phyloP scores from a whole-genome alignment of 2,113 vertebrate genomes.

The Pipa parva region DNA sequence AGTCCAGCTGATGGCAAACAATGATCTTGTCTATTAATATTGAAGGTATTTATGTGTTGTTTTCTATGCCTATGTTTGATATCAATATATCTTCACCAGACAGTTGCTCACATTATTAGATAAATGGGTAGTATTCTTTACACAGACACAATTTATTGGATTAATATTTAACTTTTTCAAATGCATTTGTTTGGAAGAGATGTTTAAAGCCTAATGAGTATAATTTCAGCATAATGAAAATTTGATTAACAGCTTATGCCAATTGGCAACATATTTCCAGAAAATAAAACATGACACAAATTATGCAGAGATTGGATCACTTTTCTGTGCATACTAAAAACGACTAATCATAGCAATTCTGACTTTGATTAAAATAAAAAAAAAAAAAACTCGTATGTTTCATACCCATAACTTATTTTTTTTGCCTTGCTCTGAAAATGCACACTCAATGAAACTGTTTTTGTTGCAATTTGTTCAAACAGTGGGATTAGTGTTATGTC shows the following conservation, averaged over 20 bases:
- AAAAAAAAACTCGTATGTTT: no score
- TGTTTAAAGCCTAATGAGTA: conserved; percentile 31
- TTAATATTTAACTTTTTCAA: conserved; percentile 33
- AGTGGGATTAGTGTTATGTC: neutral
- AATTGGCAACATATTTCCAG: conserved; percentile 26
- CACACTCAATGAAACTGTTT: no score
- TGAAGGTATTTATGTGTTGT: no score
- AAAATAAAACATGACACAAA: conserved; percentile 38
- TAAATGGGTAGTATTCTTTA: neutral
- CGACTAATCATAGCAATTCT: conserved; percentile 18
- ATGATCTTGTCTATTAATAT: neutral
- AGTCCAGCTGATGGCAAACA: neutral
- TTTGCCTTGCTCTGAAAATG: neutral
- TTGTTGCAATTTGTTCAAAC: neutral
- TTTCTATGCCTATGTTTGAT: no score
- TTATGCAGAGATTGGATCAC: conserved; percentile 26
- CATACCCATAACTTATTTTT: no score
- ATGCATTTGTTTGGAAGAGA: conserved; percentile 31
- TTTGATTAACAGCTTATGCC: conserved; percentile 36
- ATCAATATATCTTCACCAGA: no score
- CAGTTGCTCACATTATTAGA: neutral
- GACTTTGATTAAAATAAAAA: neutral
- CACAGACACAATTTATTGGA: conserved; percentile 18
- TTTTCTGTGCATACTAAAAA: conserved; percentile 32
- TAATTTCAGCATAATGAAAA: conserved; percentile 41